Base-by-base conservation (phyloP, 2,797 vertebrate genomes). In the Poecilia picta region DNA sequence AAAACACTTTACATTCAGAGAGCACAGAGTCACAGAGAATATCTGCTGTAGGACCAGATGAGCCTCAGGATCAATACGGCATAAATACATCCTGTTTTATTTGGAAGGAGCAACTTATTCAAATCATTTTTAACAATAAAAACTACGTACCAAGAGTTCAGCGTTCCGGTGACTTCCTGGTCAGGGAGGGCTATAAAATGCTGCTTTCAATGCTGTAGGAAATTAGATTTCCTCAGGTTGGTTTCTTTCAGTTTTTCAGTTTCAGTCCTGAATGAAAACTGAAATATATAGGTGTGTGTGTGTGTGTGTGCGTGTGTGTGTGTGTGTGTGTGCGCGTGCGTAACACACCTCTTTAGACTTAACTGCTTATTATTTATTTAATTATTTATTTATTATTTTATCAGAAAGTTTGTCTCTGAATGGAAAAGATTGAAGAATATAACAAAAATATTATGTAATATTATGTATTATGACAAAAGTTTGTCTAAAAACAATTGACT, bases 141-240 rank as follows among this genome's bases (percentile, higher is more conserved):
- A 39, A 57, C 11, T 2, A 77, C 73, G 5, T 25, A 85, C 76
- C 11, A 16, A 45, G 12, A 25, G 4, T 18, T 1, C 15, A 2
- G 18, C 36, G 7, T 0, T 3, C 0, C 43, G 1, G 0, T 76
- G 78, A 43, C 66, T 92, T 92, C 91, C 90, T 83, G 84, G 75
- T 74, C 3, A 81, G 86, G 79, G 51, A 46, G 81, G 4, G 12
- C 11, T 39, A 1, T 0, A 12, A 6, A 0, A 45, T 71, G 92
- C 0, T 86, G 72, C 87, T 1, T 93, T 93, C 76, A 87, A 0
- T 0, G 0, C 31, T 47, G 16, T 89, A 46, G 86, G 86, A 87
- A 85, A 80, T 74, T 2, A 57, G 23, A 13, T 6, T n/a, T 43
- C n/a, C 39, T 70, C 23, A 15, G 4, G 23, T n/a, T 6, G 25